Evolutionary conservation across 2,113 vertebrate genomes (phyloP), one percentile per base, ranked within the genome.

Genomic region (Synodontis membranacea): DNA sequence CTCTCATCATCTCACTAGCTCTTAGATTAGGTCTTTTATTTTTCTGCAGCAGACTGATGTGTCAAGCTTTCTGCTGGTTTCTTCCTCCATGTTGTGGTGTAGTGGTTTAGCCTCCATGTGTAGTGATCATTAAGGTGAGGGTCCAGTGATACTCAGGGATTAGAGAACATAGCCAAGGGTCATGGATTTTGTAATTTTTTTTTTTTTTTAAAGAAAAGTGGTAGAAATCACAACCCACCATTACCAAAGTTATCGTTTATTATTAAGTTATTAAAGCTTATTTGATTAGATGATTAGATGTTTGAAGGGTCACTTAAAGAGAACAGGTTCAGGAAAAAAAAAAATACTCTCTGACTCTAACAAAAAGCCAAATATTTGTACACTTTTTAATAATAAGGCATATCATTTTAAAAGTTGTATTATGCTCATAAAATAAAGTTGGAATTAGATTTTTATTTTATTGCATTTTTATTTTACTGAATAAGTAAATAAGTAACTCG

Each of bases 171-270:
- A 37, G 17, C 1, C 66, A 39, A 21, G 15, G 5, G 66, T 3
- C 0, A n/a, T n/a, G 3, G 0, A n/a, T n/a, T n/a, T n/a, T 23
- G 37, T 70, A 0, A 10, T 23, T 70, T 10, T 72, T 39, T 3
- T 31, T 39, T 39, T 21, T 31, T 64, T 15, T 5, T 4, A 31
- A 5, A 62, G 6, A 2, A 21, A 7, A 2, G 23, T 58, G 56
- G 23, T 58, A 1, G 4, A 31, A 31, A 64, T 28, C 25, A 62
- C 58, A 62, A n/a, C 21, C 25, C 25, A 62, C 25, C 58, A 62
- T 64, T 64, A 64, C 10, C 11, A 64, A 64, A 31, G 62, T 31
- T 64, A 64, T 64, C 1, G 15, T 64, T 64, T n/a, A n/a, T 62
- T 28, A 25, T 0, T 9, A 2, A 9, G 56, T 25, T 25, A 58